phyloP scores from a whole-genome alignment of 2,888 invertebrate species.

The Dasysyrphus albostriatus region DNA sequence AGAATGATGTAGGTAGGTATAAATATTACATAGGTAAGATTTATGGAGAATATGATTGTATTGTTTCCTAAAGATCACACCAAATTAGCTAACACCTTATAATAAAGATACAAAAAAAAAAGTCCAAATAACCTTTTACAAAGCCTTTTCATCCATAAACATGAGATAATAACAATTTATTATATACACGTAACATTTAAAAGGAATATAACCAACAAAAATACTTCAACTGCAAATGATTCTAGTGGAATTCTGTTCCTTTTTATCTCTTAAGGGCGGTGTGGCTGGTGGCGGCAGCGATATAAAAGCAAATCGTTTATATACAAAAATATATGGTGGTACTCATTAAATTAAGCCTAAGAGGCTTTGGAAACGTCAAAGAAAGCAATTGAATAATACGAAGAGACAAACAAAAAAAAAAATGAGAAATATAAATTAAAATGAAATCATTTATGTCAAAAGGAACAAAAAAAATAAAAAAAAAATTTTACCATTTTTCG shows the following conservation, averaged over 20 bases:
- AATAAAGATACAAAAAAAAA: background rate
- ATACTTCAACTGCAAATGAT: background rate
- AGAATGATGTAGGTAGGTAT: background rate
- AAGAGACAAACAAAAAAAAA: background rate
- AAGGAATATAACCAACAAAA: background rate
- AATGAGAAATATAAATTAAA: conserved; percentile 42
- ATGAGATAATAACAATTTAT: conserved; percentile 30
- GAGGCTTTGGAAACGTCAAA: conserved; percentile 22
- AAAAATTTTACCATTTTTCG: background rate
- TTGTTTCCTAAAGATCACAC: background rate
- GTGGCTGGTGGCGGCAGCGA: no score
- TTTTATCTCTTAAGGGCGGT: background rate
- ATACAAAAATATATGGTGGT: background rate
- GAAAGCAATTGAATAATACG: background rate
- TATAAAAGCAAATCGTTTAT: background rate
- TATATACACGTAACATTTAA: conserved; percentile 1
- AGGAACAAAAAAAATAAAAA: background rate
- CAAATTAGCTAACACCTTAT: conserved; percentile 12
- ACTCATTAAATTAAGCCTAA: conserved; percentile 34
- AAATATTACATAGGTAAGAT: background rate
- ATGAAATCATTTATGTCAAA: conserved; percentile 40
- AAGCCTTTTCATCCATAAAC: conserved; percentile 18
- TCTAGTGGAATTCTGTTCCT: no score
- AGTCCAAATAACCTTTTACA: conserved; percentile 15
- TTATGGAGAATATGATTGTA: conserved; percentile 3